These are phyloP conservation scores for Danio albolineatus DNA, from an alignment of 2,797 vertebrate species.

Conservation along the genomic window DNA sequence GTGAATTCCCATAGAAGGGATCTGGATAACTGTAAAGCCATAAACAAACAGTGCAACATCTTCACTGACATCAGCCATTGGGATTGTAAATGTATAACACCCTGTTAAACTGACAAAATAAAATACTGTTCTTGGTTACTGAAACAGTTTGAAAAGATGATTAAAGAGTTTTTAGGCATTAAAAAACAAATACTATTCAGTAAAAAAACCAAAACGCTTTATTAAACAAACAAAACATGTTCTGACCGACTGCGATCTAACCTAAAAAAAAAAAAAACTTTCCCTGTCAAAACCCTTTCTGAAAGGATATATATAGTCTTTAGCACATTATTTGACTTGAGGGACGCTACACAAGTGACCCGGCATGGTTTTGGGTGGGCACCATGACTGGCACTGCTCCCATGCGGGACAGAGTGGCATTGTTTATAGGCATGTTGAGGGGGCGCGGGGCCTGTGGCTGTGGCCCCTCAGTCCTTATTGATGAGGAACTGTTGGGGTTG, in stretches of 20 bases:
- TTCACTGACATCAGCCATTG: neutral
- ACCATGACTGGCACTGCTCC: conserved; percentile 87
- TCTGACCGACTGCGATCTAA: neutral
- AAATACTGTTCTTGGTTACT: conserved; percentile 1
- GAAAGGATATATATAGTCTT: no score
- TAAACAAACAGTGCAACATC: neutral
- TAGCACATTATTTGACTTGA: no score
- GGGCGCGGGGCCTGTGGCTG: conserved; percentile 76
- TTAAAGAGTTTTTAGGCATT: conserved; percentile 2
- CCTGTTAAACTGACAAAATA: neutral
- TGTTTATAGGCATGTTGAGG: conserved; percentile 66
- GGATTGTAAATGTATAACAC: neutral
- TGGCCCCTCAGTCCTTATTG: conserved; percentile 78
- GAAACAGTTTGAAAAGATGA: neutral
- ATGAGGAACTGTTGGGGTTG: conserved; percentile 61
- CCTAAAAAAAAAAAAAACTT: neutral
- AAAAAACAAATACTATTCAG: neutral
- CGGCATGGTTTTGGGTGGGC: conserved; percentile 88
- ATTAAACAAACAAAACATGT: conserved; percentile 35
- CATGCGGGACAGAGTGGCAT: conserved; percentile 80
- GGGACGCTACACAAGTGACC: conserved; percentile 88
- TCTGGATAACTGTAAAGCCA: neutral
- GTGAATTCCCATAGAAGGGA: no score
- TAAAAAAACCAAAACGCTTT: conserved; percentile 18
- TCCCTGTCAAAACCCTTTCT: neutral